These are phyloP conservation scores for Melangyna quadrimaculata DNA, from an alignment of 2,888 invertebrate genomes.

Conservation along the genomic window DNA sequence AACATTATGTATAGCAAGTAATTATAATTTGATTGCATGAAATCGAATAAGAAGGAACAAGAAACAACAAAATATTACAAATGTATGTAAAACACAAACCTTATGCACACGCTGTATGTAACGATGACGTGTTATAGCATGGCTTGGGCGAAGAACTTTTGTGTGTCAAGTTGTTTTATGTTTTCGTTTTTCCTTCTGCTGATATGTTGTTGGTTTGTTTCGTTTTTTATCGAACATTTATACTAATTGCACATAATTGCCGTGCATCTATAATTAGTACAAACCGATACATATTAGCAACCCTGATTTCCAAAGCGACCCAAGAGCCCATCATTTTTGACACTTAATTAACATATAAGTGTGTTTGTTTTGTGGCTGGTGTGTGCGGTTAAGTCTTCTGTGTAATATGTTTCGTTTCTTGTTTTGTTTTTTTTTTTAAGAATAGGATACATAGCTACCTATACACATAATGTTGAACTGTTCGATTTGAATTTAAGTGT, in stretches of 20 bases:
- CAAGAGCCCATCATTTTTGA: conserved; percentile 50
- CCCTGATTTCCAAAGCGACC: conserved; percentile 13
- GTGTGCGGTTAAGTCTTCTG: neutral
- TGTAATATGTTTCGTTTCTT: conserved; percentile 7
- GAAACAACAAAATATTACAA: neutral
- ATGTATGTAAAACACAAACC: conserved; percentile 1
- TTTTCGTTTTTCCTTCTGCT: neutral
- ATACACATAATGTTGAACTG: neutral
- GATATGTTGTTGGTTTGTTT: neutral
- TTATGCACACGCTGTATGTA: neutral
- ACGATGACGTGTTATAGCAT: conserved; percentile 17
- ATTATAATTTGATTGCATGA: conserved; percentile 33
- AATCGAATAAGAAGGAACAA: conserved; percentile 13
- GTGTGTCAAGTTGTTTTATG: conserved; percentile 46
- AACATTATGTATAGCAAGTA: neutral
- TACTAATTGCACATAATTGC: conserved; percentile 71
- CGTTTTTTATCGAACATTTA: conserved; percentile 48
- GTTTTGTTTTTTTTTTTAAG: too few relatives aligned
- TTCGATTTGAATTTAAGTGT: neutral
- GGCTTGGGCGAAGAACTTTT: conserved; percentile 27
- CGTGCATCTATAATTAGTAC: conserved; percentile 71
- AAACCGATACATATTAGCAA: conserved; percentile 52
- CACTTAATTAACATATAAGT: conserved; percentile 64
- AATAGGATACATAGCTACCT: neutral
- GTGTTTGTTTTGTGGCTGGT: conserved; percentile 1